Evolutionary conservation across 2,113 vertebrate genomes (phyloP).

Genomic region (Lepus europaeus): DNA sequence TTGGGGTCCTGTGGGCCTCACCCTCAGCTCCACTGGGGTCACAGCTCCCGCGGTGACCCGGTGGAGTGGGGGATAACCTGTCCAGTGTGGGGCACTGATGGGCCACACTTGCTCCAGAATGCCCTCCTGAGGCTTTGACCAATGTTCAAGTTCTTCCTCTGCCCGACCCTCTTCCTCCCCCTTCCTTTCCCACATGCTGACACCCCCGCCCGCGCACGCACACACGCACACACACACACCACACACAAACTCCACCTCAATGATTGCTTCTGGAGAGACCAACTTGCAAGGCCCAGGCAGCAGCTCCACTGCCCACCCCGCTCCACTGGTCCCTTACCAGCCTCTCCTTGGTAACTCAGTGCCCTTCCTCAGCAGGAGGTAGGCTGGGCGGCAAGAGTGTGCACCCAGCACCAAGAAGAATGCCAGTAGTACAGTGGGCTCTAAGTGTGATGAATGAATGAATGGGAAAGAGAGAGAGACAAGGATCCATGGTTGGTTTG

Average conservation of each 20-base stretch:
- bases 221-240: too few relatives aligned
- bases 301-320: too few relatives aligned
- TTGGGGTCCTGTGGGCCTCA: neutral
- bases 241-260: neutral
- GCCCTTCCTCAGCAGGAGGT: neutral
- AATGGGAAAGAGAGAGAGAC: neutral
- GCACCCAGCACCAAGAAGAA: neutral
- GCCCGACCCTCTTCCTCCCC: neutral
- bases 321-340: neutral
- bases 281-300: neutral
- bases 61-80: rapidly evolving
- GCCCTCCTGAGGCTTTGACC: neutral
- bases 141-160: neutral
- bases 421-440: neutral
- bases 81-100: rapidly evolving
- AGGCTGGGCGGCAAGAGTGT: neutral
- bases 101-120: neutral
- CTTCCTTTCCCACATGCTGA: neutral
- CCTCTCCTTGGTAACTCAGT: neutral
- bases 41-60: too few relatives aligned
- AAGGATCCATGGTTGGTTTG: neutral
- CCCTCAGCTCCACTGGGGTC: neutral
- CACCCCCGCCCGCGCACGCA: too few relatives aligned
- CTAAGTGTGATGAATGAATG: neutral
- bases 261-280: neutral